Percentiles rank a stretch among this genome's conserved stretches.
Evolutionary conservation across 2,888 invertebrate genomes (phyloP).

Genomic region (Tinea semifulvella): DNA sequence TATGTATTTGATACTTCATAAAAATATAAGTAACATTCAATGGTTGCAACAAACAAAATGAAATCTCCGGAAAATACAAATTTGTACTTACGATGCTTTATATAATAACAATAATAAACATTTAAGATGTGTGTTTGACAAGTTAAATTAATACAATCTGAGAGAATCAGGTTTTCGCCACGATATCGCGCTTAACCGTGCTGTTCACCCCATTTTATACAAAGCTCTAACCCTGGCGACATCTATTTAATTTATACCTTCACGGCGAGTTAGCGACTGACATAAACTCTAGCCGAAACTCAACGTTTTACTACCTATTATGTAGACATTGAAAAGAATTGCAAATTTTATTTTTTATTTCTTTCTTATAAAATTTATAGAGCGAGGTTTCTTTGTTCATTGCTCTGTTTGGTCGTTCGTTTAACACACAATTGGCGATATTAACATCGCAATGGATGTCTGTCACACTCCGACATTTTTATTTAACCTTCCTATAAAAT

Average conservation of each 20-base stretch:
- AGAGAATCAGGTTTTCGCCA: slow-evolving; percentile 45
- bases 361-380: slow-evolving; percentile 49
- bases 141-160: no score
- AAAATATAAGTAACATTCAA: no score
- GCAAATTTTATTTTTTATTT: slow-evolving; percentile 46
- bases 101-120: no score
- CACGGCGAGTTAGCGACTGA: slow-evolving; percentile 52
- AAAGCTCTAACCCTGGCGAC: slow-evolving; percentile 32
- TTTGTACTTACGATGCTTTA: no score
- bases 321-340: slow-evolving; percentile 37
- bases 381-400: slow-evolving; percentile 43
- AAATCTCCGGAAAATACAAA: no score
- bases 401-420: slow-evolving; percentile 41
- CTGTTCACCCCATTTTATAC: no score
- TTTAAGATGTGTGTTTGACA: no score
- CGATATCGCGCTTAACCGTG: no score
- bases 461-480: not conserved
- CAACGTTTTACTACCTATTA: slow-evolving; percentile 34
- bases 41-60: no score
- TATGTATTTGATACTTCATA: no score
- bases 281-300: slow-evolving; percentile 34
- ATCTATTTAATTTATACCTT: slow-evolving; percentile 58
- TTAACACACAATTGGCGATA: slow-evolving; percentile 56
- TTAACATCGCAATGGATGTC: slow-evolving; percentile 54
- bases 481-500: not conserved